phyloP scores from a whole-genome alignment of 2,797 vertebrate genomes.

The Chloroceryle amazona region DNA sequence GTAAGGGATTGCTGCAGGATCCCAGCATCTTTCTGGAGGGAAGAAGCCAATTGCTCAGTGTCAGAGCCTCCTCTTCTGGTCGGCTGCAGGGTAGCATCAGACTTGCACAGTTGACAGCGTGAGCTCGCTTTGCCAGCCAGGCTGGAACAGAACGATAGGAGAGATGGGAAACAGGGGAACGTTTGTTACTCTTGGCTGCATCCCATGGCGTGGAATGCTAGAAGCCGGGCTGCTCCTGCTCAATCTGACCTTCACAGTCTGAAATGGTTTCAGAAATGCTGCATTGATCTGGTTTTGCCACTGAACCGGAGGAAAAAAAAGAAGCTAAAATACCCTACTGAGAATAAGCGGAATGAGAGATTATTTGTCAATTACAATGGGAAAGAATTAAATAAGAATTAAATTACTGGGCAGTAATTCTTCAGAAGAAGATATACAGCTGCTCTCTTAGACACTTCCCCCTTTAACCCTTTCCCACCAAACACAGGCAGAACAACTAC shows the following conservation, averaged over 20 bases:
- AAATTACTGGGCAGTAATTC: neutral
- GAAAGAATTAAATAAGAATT: neutral
- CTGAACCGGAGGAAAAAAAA: neutral
- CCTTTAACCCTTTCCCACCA: neutral
- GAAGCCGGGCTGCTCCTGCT: neutral
- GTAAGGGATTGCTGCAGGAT: neutral
- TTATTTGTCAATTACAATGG: neutral
- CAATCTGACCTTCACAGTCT: neutral
- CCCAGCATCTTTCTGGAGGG: neutral
- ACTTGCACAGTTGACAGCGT: neutral
- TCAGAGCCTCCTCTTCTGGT: slow-evolving; percentile 75
- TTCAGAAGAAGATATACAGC: neutral
- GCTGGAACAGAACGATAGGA: neutral
- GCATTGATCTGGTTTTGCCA: neutral
- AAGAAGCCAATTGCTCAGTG: slow-evolving; percentile 11
- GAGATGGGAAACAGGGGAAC: neutral
- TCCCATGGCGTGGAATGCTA: neutral
- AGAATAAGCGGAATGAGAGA: neutral
- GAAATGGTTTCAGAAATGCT: neutral
- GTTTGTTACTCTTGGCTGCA: neutral
- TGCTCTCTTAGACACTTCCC: neutral
- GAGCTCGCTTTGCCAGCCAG: neutral
- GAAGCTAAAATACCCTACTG: neutral
- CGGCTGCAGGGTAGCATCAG: neutral
- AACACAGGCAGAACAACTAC: neutral